Conservation (phyloP, 2,888 invertebrate species). For the Teleiodes luculella region DNA sequence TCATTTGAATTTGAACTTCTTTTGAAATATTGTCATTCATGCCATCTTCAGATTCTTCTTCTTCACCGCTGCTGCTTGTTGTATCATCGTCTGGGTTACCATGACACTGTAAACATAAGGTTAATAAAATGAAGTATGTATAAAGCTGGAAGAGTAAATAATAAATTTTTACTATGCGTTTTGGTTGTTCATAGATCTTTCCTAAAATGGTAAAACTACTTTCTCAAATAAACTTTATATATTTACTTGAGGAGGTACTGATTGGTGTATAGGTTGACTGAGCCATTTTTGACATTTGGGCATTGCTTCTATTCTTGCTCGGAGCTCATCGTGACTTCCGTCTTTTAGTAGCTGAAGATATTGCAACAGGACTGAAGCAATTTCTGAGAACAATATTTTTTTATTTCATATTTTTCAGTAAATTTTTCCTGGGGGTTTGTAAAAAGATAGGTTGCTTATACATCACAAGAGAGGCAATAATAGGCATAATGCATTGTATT, state of each 20-base stretch:
- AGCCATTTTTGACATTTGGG: conserved; percentile 80
- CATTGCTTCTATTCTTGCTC: conserved; percentile 77
- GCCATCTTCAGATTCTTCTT: conserved; percentile 48
- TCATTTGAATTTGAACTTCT: conserved; percentile 5
- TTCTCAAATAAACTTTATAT: neutral
- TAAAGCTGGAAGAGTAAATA: too few relatives aligned
- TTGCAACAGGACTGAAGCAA: conserved; percentile 75
- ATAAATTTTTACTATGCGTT: too few relatives aligned
- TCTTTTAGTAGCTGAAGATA: conserved; percentile 78
- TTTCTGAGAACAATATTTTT: conserved; percentile 64
- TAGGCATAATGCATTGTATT: too few relatives aligned
- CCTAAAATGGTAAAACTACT: too few relatives aligned
- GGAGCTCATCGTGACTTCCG: conserved; percentile 76
- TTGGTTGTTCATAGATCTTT: too few relatives aligned
- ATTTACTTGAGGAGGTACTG: conserved; percentile 64
- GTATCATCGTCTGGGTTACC: conserved; percentile 72
- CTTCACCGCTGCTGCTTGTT: conserved; percentile 62
- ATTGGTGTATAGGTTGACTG: conserved; percentile 62
- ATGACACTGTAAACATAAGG: conserved; percentile 57
- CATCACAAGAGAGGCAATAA: too few relatives aligned
- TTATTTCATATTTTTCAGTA: too few relatives aligned
- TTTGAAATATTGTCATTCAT: conserved; percentile 33
- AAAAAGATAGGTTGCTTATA: too few relatives aligned
- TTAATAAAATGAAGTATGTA: too few relatives aligned
- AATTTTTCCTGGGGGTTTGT: too few relatives aligned